Base-by-base conservation (phyloP, 2,888 invertebrate genomes). In the Hemaris fuciformis region DNA sequence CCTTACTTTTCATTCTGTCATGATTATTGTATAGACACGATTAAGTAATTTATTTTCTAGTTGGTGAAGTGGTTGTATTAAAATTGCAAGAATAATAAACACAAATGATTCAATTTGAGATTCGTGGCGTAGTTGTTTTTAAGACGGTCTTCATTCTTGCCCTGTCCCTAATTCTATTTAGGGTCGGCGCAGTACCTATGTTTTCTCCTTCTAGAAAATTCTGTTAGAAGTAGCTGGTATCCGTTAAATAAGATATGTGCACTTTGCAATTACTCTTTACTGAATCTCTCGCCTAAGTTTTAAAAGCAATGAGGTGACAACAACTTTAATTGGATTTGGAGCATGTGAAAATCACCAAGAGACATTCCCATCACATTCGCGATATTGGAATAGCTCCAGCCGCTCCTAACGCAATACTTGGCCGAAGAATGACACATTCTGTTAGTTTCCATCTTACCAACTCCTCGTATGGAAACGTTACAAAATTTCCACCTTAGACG, bases 401-500 rank as follows among this genome's bases (percentile, higher is more conserved):
- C 43, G 7, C 31, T 46, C 23, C 34, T 57, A 56, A 22, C 38
- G 61, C 57, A 62, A 63, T 42, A 56, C 23, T 43, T 27, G 25
- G 31, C 20, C n/a, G 45, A 62, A 66, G 68, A 64, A 65, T 66
- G 46, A 62, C 42, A 62, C 62, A 59, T 43, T 66, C 57, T 61
- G 38, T 22, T 48, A 22, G 65, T 69, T 68, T 66, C 65, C 64
- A 69, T 70, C 69, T 73, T 65, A 22, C 58, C 42, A 60, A 48
- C 70, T 71, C 13, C 70, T 70, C 71, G 76, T 66, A 60, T 70
- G 73, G 72, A 77, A 79, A 72, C 63, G 69, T 82, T 78, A 74
- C 77, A 76, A 76, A 80, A 80, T 79, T 61, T 69, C 70, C 63
- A 69, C 67, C 59, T 71, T 64, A 71, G 70, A 72, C 71, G 75